phyloP scores from a whole-genome alignment of 2,113 vertebrate genomes.

The Azemiops feae region DNA sequence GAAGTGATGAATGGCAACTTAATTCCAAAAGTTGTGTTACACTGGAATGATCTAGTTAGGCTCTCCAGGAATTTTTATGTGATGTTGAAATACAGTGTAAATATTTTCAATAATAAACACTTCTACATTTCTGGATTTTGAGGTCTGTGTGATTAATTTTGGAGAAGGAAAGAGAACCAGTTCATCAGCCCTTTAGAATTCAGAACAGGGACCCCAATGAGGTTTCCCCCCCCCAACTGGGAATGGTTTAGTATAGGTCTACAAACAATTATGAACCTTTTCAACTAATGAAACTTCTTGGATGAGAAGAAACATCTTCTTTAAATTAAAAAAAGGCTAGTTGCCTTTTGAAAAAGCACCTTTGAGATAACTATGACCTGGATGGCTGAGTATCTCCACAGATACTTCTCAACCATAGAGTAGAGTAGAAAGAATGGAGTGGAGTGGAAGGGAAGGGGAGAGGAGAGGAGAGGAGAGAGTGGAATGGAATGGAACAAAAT shows the following conservation, averaged over 20 bases:
- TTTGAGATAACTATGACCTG: too few species aligned
- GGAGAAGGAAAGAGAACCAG: neutral
- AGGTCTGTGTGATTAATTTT: neutral
- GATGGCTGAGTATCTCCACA: too few species aligned
- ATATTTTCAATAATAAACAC: slow-evolving; percentile 72
- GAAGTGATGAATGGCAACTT: neutral
- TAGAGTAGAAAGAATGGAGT: too few species aligned
- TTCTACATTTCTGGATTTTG: slow-evolving; percentile 18
- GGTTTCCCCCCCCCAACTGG: neutral
- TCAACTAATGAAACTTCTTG: too few species aligned
- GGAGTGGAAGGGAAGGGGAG: too few species aligned
- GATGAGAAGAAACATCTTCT: too few species aligned
- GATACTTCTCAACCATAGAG: too few species aligned
- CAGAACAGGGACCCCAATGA: neutral
- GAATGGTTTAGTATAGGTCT: neutral
- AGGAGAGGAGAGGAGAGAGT: too few species aligned
- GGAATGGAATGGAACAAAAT: too few species aligned
- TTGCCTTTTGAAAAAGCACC: too few species aligned
- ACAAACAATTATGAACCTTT: too few species aligned
- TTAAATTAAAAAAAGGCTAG: too few species aligned
- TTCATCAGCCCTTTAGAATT: neutral
- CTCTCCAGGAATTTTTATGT: slow-evolving; percentile 65
- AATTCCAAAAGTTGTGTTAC: slow-evolving; percentile 24
- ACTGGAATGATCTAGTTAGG: slow-evolving; percentile 38
- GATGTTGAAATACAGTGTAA: slow-evolving; percentile 62